Percentiles rank a stretch among this genome's conserved stretches.
phyloP scores from a whole-genome alignment of 2,888 invertebrate species.

The Linnaemya vulpina region DNA sequence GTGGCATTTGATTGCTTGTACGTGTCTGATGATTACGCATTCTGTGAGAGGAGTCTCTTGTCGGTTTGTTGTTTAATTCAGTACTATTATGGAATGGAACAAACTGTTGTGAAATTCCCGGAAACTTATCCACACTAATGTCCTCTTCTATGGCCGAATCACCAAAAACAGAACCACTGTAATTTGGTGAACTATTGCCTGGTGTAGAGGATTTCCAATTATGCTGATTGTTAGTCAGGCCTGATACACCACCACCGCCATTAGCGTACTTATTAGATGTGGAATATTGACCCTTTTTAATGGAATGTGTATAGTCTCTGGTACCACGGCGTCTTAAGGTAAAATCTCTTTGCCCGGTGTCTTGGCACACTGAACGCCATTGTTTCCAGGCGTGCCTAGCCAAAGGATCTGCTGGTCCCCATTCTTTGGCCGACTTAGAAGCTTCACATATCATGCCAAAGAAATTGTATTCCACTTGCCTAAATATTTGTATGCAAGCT shows the following conservation, averaged over 20 bases:
- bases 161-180: constrained; percentile 83
- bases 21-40: constrained; percentile 73
- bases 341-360: constrained; percentile 82
- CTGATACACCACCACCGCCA: constrained; percentile 69
- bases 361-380: constrained; percentile 83
- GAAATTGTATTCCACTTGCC: constrained; percentile 83
- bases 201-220: constrained; percentile 82
- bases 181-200: constrained; percentile 83
- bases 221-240: constrained; percentile 68
- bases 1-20: constrained; percentile 63
- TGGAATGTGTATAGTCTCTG: constrained; percentile 83
- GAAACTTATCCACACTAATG: constrained; percentile 83
- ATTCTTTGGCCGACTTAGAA: constrained; percentile 83
- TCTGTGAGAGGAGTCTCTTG: constrained; percentile 78
- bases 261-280: constrained; percentile 77
- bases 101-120: constrained; percentile 80
- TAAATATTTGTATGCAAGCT: constrained; percentile 82
- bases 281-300: constrained; percentile 82
- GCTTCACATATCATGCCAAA: constrained; percentile 83
- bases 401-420: constrained; percentile 83
- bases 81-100: constrained; percentile 79
- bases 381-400: constrained; percentile 83
- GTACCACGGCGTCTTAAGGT: constrained; percentile 82
- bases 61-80: constrained; percentile 77
- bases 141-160: constrained; percentile 83